Evolutionary conservation across 2,113 vertebrate genomes (phyloP).

Genomic region (Sceloporus undulatus): DNA sequence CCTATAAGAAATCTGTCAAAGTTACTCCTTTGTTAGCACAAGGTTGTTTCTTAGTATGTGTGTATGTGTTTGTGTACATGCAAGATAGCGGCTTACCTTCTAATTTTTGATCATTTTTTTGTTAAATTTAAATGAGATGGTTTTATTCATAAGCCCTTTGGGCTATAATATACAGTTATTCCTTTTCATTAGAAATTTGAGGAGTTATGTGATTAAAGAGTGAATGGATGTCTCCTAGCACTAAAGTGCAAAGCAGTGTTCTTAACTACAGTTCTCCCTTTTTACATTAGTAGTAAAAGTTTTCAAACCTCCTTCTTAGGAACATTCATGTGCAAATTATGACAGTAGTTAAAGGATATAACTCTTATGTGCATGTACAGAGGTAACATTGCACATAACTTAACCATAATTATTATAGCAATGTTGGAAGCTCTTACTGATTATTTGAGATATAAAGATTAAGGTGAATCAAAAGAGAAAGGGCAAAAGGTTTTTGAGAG

Average conservation of each 20-base stretch:
- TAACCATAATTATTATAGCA: neutral
- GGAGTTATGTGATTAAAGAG: neutral
- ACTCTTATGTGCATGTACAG: neutral
- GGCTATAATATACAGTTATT: neutral
- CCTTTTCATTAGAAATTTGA: neutral
- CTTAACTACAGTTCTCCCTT: neutral
- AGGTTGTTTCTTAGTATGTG: neutral
- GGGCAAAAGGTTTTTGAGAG: neutral
- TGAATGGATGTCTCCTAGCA: neutral
- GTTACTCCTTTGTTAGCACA: constrained; percentile 26
- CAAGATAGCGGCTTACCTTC: neutral
- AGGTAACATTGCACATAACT: neutral
- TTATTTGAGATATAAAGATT: neutral
- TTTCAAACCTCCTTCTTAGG: neutral
- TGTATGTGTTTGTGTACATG: neutral
- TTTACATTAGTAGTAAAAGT: neutral
- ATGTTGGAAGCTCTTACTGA: neutral
- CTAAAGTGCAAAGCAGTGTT: neutral
- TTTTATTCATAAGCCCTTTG: neutral
- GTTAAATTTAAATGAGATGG: neutral
- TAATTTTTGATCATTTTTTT: neutral
- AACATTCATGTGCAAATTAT: neutral
- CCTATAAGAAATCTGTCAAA: constrained; percentile 61
- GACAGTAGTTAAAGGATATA: no score
- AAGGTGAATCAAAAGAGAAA: neutral